Evolutionary conservation across 2,797 vertebrate genomes (phyloP).

Genomic region (Sparidentex hasta): DNA sequence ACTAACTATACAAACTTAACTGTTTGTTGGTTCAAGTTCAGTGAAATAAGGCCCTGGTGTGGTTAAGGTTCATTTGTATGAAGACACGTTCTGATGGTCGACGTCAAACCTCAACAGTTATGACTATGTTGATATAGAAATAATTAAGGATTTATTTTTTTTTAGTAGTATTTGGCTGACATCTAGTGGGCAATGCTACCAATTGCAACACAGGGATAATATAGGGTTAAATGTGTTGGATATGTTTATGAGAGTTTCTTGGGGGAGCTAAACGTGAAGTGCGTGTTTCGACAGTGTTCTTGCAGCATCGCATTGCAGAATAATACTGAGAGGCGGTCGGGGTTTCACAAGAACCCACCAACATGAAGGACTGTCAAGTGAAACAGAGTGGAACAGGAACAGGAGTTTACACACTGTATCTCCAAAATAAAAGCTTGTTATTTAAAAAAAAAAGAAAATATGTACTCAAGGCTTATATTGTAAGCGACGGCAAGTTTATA

Average conservation of each 20-base stretch:
- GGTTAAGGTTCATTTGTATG: no score
- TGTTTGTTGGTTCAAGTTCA: not conserved
- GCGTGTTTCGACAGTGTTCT: not conserved
- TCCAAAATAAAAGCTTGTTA: conserved; percentile 30
- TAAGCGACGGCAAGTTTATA: not conserved
- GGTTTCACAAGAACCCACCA: conserved; percentile 31
- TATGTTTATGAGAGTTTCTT: not conserved
- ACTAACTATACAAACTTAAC: not conserved
- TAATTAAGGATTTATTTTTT: no score
- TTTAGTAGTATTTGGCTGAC: conserved; percentile 42
- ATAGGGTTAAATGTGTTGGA: not conserved
- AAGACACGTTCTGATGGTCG: not conserved
- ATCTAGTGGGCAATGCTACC: conserved; percentile 57
- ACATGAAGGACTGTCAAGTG: conserved; percentile 7
- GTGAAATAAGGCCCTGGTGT: not conserved
- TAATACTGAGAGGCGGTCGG: not conserved
- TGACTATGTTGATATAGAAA: not conserved
- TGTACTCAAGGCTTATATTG: accelerated
- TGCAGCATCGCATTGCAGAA: not conserved
- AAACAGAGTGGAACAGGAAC: not conserved
- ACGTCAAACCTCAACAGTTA: not conserved
- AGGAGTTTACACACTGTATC: accelerated
- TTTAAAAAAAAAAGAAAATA: not conserved
- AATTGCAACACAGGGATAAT: conserved; percentile 13
- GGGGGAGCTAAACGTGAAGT: not conserved